Conservation (phyloP, 92 coral and sea anemone genomes). For the Epizoanthus fatuus region DNA sequence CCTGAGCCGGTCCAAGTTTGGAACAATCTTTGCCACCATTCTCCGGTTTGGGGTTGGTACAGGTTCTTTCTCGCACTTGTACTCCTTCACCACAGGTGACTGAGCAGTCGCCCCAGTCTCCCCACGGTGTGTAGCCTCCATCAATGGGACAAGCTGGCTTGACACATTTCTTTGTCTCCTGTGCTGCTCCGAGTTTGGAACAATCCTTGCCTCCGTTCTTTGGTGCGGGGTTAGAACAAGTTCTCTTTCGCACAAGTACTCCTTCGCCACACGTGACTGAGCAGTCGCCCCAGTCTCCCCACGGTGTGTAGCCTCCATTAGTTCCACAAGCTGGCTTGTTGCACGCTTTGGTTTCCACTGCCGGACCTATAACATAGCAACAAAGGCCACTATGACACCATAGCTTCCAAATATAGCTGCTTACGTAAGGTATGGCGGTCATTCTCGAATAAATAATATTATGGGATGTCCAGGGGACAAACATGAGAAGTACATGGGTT, state of each 20-base stretch:
- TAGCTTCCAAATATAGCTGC: too few relatives aligned
- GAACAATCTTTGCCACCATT: slow-evolving; percentile 24
- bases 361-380: background rate
- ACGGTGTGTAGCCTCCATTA: slow-evolving; percentile 2
- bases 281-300: slow-evolving; percentile 44
- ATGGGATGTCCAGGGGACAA: too few relatives aligned
- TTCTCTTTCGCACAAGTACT: slow-evolving; percentile 14
- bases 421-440: too few relatives aligned
- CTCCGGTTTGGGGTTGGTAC: slow-evolving; percentile 17
- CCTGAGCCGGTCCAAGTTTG: background rate
- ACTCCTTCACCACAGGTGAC: slow-evolving; percentile 31
- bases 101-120: slow-evolving; percentile 33
- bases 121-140: slow-evolving; percentile 20
- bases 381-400: too few relatives aligned
- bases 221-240: slow-evolving; percentile 17
- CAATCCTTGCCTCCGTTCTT: slow-evolving; percentile 21
- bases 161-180: slow-evolving; percentile 21
- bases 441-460: too few relatives aligned
- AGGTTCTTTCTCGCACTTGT: background rate
- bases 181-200: slow-evolving; percentile 1
- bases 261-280: slow-evolving; percentile 37
- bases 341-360: slow-evolving; percentile 26
- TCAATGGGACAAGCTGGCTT: slow-evolving; percentile 19
- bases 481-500: too few relatives aligned
- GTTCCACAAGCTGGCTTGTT: slow-evolving; percentile 31